A percentile compares a stretch with the other conserved stretches of the same genome.
Evolutionary conservation across 2,113 vertebrate species (phyloP).

Genomic region (Argyrosomus japonicus): DNA sequence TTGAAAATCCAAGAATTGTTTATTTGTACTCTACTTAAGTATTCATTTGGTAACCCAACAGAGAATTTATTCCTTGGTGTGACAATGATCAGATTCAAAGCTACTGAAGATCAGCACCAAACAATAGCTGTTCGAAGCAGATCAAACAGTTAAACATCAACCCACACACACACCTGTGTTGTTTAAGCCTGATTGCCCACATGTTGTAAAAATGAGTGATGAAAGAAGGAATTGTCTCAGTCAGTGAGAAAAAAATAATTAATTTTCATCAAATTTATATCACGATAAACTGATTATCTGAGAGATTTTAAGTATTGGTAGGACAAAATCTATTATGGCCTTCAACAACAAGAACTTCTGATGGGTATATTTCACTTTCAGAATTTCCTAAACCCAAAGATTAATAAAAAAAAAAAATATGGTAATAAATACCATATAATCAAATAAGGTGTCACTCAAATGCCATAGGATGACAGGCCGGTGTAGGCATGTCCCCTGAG

Average conservation of each 20-base stretch:
- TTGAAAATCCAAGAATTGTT: neutral
- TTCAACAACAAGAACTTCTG: neutral
- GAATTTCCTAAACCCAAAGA: neutral
- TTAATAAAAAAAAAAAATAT: neutral
- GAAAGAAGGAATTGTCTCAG: neutral
- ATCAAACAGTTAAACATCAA: neutral
- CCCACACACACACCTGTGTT: neutral
- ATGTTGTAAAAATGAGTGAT: neutral
- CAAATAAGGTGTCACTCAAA: neutral
- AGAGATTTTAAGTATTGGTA: neutral
- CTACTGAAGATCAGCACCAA: neutral
- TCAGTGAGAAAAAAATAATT: neutral
- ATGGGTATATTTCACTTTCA: neutral
- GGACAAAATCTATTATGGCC: neutral
- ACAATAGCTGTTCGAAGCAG: neutral
- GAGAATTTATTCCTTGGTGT: neutral
- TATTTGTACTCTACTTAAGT: neutral
- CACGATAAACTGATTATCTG: neutral
- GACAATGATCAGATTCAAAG: neutral
- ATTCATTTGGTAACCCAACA: neutral
- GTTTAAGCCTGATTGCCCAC: neutral
- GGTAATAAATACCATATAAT: too few relatives aligned
- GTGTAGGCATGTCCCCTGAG: slow-evolving; percentile 13
- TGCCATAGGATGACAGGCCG: neutral
- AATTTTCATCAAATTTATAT: too few relatives aligned